These are phyloP conservation scores for Epistrophella euchroma DNA, from an alignment of 2,888 invertebrate genomes.

Conservation along the genomic window DNA sequence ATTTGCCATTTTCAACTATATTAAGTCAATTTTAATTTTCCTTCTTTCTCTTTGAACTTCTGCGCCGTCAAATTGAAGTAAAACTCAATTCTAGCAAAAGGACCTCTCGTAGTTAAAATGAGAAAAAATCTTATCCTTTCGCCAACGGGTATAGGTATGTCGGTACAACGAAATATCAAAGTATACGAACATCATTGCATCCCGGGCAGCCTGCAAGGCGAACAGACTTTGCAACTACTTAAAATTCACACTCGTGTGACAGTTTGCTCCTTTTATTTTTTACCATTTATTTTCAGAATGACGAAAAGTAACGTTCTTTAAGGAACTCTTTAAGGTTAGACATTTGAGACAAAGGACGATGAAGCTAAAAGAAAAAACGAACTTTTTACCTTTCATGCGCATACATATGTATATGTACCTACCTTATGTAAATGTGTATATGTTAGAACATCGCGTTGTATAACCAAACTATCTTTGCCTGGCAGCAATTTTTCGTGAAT, in stretches of 20 bases:
- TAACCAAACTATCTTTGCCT: conserved; percentile 70
- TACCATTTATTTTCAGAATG: conserved; percentile 47
- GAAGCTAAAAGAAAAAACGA: conserved; percentile 3
- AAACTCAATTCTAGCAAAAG: conserved; percentile 20
- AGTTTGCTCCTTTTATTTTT: conserved; percentile 60
- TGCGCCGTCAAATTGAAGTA: conserved; percentile 38
- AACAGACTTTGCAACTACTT: conserved; percentile 69
- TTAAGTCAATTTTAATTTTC: conserved; percentile 56
- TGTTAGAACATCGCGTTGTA: conserved; percentile 22
- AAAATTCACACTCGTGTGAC: conserved; percentile 75
- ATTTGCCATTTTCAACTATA: background rate
- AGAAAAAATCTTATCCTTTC: conserved; percentile 42
- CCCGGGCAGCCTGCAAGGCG: conserved; percentile 45
- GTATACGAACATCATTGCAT: conserved; percentile 22
- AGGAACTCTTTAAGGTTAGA: conserved; percentile 66
- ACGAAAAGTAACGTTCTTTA: conserved; percentile 30
- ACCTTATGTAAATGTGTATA: background rate
- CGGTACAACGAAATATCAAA: conserved; percentile 1
- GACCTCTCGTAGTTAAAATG: conserved; percentile 32
- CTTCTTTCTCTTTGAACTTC: conserved; percentile 11
- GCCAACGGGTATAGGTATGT: background rate
- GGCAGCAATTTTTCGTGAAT: conserved; percentile 71
- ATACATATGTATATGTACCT: background rate
- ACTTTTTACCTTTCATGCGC: conserved; percentile 21
- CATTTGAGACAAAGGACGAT: conserved; percentile 51